phyloP scores from a whole-genome alignment of 2,113 vertebrate genomes.

The Scomber japonicus region DNA sequence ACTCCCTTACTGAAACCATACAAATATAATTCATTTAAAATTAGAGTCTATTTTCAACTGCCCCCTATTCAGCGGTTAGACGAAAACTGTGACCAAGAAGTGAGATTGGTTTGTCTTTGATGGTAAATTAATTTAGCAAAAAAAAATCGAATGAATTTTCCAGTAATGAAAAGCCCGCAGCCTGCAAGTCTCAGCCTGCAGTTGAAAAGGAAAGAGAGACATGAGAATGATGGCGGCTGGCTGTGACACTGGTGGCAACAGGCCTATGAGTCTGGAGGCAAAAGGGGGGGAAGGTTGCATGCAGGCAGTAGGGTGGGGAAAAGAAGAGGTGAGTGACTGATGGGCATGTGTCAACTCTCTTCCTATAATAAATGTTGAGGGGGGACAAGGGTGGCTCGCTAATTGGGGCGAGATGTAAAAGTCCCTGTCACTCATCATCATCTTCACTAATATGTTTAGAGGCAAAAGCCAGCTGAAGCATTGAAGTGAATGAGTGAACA shows the following conservation, averaged over 20 bases:
- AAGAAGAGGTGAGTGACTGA: conserved; percentile 67
- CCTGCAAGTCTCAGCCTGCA: conserved; percentile 3
- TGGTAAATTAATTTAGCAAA: conserved; percentile 7
- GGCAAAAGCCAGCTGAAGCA: conserved; percentile 71
- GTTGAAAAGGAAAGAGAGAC: conserved; percentile 24
- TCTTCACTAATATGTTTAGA: conserved; percentile 76
- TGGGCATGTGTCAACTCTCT: conserved; percentile 70
- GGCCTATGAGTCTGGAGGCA: conserved; percentile 40
- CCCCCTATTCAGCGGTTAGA: neutral
- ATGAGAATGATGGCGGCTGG: conserved; percentile 57
- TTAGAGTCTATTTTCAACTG: neutral
- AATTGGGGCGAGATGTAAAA: conserved; percentile 80
- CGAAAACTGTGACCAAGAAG: neutral
- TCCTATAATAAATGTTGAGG: conserved; percentile 47
- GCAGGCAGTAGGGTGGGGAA: conserved; percentile 18
- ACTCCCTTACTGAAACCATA: neutral
- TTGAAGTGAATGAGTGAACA: conserved; percentile 49
- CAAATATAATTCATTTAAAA: neutral
- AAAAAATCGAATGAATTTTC: neutral
- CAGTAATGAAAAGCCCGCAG: neutral
- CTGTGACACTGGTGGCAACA: conserved; percentile 69
- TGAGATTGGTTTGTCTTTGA: neutral
- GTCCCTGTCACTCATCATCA: conserved; percentile 77
- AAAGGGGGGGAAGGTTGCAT: neutral
- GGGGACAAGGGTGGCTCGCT: conserved; percentile 58